Base-by-base conservation (phyloP, 1,140 invertebrate genomes). In the Archivesica marissinica region DNA sequence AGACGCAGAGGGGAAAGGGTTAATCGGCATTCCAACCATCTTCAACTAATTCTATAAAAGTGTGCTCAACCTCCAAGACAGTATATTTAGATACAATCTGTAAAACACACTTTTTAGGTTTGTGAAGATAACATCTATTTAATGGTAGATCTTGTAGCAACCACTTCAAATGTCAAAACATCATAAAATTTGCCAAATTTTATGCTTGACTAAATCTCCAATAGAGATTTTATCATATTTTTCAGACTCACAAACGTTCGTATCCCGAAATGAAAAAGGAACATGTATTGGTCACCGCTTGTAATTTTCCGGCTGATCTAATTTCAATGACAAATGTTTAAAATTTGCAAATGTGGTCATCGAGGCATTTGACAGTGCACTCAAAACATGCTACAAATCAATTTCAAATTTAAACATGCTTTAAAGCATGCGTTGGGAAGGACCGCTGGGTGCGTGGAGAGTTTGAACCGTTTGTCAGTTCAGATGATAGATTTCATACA, bases 391-490 rank as follows among this genome's bases (percentile, higher is more conserved):
- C 17, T 35, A 20, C 35, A 30, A 66, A 66, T 35, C 61, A 66
- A 66, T 66, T 66, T 66, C 61, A 30, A 35, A 35, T 66, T 41
- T 4, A 44, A 70, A 70, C 66, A 44, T 70, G 66, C 35, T 13
- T 28, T 9, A n/a, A n/a, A n/a, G n/a, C n/a, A n/a, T n/a, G n/a
- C n/a, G n/a, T n/a, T n/a, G n/a, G n/a, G n/a, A n/a, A n/a, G n/a
- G n/a, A n/a, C n/a, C n/a, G n/a, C n/a, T n/a, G n/a, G n/a, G n/a
- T n/a, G n/a, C n/a, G n/a, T n/a, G n/a, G n/a, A n/a, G n/a, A n/a
- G n/a, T n/a, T n/a, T n/a, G n/a, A n/a, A n/a, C n/a, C n/a, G n/a
- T n/a, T n/a, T n/a, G n/a, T n/a, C n/a, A n/a, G n/a, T n/a, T n/a
- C n/a, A n/a, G n/a, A n/a, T n/a, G n/a, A n/a, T n/a, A n/a, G n/a